Base-by-base conservation (phyloP, 2,797 vertebrate genomes). In the Cuculus canorus region DNA sequence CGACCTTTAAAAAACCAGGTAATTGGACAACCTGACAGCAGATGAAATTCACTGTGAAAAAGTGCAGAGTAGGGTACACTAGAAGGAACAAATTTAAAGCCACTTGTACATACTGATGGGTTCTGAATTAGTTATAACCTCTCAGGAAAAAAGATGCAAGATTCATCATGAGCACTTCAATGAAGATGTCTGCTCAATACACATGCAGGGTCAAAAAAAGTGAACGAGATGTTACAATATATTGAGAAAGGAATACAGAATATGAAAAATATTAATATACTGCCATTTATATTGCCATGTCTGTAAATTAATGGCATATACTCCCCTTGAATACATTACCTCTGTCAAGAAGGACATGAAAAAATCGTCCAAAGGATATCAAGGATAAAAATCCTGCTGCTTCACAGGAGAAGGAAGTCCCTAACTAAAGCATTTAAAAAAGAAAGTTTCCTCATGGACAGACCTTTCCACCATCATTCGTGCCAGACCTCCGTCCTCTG, bases 11-110 rank as follows among this genome's bases (percentile, higher is more conserved):
- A 97, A 97, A 97, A 78, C 88, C 80, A 92, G 91, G 88, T 95
- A 97, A 96, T 95, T 97, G 95, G 95, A 94, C 94, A 95, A 80
- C 86, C 91, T 96, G 95, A 97, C 91, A 97, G 95, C 90, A 97
- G 83, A 96, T 95, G 93, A 96, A 96, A 96, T 96, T 95, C 95
- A 95, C 90, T 95, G 94, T 92, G 92, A 95, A 93, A 95, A 97
- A 96, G 90, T 93, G 96, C 90, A 94, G 93, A 79, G 77, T 69
- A 92, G 94, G 93, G 76, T 92, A 94, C 86, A 92, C 94, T 82
- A 92, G 92, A 95, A 96, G 88, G 95, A 94, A 96, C 48, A 90
- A 96, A 94, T 95, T 95, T 91, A 66, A 96, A 69, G 87, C 82
- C 88, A 93, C 88, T 95, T 95, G 88, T 85, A 93, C 66, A 73